Percentiles rank a stretch among this genome's conserved stretches.
These are phyloP conservation scores for Autographa pulchrina DNA, from an alignment of 2,888 invertebrate species.

Conservation along the genomic window DNA sequence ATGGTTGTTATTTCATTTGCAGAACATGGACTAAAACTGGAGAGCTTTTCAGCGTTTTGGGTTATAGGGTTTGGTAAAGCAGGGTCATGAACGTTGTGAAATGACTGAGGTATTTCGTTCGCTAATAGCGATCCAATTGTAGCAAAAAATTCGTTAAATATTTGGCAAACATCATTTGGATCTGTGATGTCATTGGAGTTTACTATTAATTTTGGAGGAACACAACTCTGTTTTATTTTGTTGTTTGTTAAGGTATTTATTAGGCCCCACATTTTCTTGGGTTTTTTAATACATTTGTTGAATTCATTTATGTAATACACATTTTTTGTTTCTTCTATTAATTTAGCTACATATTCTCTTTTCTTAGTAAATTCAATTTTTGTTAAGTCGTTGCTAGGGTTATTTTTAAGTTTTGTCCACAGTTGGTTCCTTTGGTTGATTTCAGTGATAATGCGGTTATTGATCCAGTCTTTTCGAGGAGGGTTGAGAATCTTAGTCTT, in stretches of 20 bases:
- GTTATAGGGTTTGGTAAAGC: no score
- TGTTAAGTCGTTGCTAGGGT: neutral
- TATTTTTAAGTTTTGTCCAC: neutral
- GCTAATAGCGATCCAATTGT: neutral
- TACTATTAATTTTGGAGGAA: no score
- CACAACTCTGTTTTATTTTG: no score
- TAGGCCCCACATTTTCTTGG: no score
- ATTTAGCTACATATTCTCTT: neutral
- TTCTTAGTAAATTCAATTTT: neutral
- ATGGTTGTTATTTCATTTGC: no score
- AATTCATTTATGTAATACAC: neutral
- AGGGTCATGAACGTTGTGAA: no score
- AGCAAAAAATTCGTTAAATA: neutral
- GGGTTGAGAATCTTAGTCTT: no score
- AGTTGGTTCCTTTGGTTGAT: constrained; percentile 6
- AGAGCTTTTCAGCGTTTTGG: no score
- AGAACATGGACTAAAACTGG: no score
- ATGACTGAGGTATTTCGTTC: neutral
- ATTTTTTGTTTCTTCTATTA: constrained; percentile 3
- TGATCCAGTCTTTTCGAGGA: no score
- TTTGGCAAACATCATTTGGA: neutral
- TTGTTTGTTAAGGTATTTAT: no score
- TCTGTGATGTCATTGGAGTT: neutral
- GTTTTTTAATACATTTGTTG: neutral
- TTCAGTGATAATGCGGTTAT: neutral